phyloP scores from a whole-genome alignment of 2,797 vertebrate genomes.

The Rhincodon typus region DNA sequence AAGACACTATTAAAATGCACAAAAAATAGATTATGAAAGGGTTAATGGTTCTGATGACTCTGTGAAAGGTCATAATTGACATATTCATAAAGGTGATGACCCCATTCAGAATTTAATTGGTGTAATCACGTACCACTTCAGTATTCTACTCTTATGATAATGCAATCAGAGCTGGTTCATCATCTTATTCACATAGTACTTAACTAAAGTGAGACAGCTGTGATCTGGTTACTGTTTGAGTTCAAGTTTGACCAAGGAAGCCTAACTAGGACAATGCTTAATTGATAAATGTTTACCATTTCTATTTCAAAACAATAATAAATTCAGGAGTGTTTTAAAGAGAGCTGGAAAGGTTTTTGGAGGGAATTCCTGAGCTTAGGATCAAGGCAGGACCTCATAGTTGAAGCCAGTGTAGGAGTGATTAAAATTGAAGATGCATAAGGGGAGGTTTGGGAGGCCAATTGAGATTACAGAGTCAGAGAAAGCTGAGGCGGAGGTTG shows the following conservation, averaged over 20 bases:
- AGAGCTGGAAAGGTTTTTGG: background rate
- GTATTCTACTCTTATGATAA: background rate
- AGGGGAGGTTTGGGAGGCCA: too few relatives aligned
- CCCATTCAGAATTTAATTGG: background rate
- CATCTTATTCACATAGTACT: background rate
- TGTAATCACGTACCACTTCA: background rate
- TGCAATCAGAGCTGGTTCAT: background rate
- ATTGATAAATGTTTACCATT: background rate
- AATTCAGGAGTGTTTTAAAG: background rate
- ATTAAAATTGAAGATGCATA: too few relatives aligned
- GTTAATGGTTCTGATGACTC: background rate
- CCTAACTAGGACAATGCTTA: background rate
- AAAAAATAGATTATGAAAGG: background rate
- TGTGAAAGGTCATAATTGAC: background rate
- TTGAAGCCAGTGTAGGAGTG: background rate
- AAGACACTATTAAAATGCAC: background rate
- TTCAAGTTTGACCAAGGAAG: background rate
- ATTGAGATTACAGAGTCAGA: background rate
- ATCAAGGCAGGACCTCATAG: too few relatives aligned
- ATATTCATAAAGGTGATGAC: background rate
- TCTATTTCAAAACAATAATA: background rate
- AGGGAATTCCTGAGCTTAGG: background rate
- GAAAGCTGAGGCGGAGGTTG: background rate
- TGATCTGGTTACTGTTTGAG: background rate
- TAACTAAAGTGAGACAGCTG: background rate